Evolutionary conservation across 1,140 invertebrate species (phyloP).

Genomic region (Steinernema khuongi): DNA sequence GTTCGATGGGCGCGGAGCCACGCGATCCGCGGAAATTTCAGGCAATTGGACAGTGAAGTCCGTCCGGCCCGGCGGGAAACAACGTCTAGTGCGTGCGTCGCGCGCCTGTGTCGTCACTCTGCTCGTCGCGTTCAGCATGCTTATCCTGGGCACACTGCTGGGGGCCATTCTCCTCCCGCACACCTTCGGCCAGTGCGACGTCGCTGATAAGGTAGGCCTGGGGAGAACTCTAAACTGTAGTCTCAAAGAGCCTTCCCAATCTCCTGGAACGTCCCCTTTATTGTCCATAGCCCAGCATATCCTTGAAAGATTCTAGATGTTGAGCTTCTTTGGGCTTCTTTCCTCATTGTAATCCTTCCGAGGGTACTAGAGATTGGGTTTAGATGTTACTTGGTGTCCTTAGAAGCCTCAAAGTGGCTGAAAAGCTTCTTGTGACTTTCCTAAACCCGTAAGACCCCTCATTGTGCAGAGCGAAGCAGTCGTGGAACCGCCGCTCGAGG

Average conservation of each 20-base stretch:
- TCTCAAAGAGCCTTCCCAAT: no score
- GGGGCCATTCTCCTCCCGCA: conserved; percentile 14
- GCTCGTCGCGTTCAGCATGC: not conserved
- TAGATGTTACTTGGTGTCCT: no score
- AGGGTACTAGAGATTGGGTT: no score
- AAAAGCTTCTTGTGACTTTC: not conserved
- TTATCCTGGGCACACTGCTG: not conserved
- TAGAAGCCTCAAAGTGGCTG: no score
- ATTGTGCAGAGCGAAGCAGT: conserved; percentile 15
- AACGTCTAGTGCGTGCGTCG: not conserved
- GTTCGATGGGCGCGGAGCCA: not conserved
- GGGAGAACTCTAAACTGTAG: not conserved
- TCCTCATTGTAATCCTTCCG: no score
- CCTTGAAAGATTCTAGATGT: no score
- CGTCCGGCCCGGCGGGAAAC: conserved; percentile 3
- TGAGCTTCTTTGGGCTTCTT: no score
- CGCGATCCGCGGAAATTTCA: conserved; percentile 8
- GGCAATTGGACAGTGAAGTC: conserved; percentile 26
- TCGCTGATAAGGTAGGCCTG: not conserved
- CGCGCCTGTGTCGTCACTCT: conserved; percentile 4
- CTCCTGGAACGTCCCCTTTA: no score
- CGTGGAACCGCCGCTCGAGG: conserved; percentile 2
- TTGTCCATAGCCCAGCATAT: no score
- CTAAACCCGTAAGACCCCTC: not conserved
- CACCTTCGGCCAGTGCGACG: conserved; percentile 16